Evolutionary conservation across 2,888 invertebrate genomes (phyloP), one percentile per base, ranked within the genome.

Genomic region (Abrostola tripartita): DNA sequence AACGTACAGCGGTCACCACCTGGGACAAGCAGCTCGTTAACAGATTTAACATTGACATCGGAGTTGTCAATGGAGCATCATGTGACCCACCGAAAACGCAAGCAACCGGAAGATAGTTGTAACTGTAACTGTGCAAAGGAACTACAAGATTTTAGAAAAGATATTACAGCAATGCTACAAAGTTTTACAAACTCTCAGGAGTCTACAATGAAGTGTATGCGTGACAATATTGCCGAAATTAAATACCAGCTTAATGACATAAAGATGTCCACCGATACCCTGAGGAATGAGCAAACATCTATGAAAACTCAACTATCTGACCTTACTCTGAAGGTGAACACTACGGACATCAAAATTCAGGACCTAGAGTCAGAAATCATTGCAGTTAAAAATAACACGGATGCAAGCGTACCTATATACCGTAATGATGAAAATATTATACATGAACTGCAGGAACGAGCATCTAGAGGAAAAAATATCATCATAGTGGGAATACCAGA

Each of bases 401-500:
- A 37, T 7, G n/a, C 37, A 52, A 52, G 9, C 37, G 12, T 9
- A 9, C 10, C 24, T 14, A 9, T 7, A 14, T 5, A n/a, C 37
- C 52, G 37, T 5, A 37, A 14, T 47, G 24, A 53, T 37, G 55
- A 55, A 11, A 55, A 11, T n/a, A 55, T 55, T 14, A 55, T 55
- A 10, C 55, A 55, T 5, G 55, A 55, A 37, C 37, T 55, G 14
- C 44, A 55, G 8, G 47, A 55, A 5, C 55, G 55, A 24, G 11
- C 55, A 37, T 37, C 6, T 37, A 47, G 55, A 36, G 55, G 47
- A 44, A 55, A 52, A 52, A 55, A 55, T 12, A 47, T 55, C 10
- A 47, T 55, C 10, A 37, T 55, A 41, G 47, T 38, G 55, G 55
- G 47, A n/a, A 12, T 55, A 37, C 37, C 42, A 47, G 55, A 55